phyloP scores from a whole-genome alignment of 2,888 invertebrate species.

The Eupelmus urozonus region DNA sequence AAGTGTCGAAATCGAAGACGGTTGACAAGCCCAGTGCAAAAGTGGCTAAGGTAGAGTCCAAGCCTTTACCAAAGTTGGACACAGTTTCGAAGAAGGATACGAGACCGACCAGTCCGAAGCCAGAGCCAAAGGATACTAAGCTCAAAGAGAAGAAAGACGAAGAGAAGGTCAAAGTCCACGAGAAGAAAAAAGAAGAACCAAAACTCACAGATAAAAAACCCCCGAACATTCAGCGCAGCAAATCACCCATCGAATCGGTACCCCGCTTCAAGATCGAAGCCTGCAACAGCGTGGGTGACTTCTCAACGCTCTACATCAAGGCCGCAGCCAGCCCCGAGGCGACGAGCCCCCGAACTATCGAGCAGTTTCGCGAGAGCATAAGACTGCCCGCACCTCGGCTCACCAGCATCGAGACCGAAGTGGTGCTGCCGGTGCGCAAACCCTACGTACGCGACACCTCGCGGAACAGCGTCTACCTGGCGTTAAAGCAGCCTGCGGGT shows the following conservation, averaged over 20 bases:
- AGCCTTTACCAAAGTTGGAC: too few relatives aligned
- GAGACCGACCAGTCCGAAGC: not conserved
- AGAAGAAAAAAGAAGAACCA: constrained; percentile 9
- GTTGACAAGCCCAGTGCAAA: not conserved
- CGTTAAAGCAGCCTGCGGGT: constrained; percentile 65
- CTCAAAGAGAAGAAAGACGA: not conserved
- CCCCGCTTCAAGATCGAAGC: constrained; percentile 70
- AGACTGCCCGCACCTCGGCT: constrained; percentile 68
- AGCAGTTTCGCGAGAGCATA: constrained; percentile 72
- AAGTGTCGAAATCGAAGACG: too few relatives aligned
- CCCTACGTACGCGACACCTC: constrained; percentile 72
- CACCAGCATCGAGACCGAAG: constrained; percentile 64
- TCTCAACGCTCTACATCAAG: constrained; percentile 70
- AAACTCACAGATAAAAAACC: constrained; percentile 5
- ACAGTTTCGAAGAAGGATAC: not conserved
- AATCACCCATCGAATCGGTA: not conserved
- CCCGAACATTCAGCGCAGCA: not conserved
- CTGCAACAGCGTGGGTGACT: constrained; percentile 72
- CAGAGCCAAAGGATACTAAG: not conserved
- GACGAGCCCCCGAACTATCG: constrained; percentile 56
- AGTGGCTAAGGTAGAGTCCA: not conserved
- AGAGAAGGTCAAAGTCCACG: not conserved
- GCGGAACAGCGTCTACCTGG: constrained; percentile 72
- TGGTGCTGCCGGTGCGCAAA: constrained; percentile 70
- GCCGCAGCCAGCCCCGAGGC: constrained; percentile 47